phyloP scores from a whole-genome alignment of 2,888 invertebrate species.

The Drosophila putrida region DNA sequence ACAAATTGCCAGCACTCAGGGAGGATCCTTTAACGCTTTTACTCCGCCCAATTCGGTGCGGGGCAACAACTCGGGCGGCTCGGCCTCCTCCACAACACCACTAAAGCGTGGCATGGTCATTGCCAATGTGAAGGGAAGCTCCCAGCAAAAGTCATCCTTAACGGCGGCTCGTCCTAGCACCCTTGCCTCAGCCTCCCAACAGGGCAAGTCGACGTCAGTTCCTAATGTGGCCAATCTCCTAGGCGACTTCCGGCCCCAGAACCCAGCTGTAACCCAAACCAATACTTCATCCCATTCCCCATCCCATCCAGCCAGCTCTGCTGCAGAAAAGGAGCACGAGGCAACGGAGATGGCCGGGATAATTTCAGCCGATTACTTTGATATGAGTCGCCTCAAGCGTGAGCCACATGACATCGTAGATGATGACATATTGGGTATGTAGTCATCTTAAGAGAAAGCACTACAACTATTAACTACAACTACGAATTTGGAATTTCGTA shows the following conservation, averaged over 20 bases:
- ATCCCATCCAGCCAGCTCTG: neutral
- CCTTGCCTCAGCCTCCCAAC: neutral
- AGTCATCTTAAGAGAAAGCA: constrained; percentile 4
- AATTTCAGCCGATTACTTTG: constrained; percentile 69
- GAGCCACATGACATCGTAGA: constrained; percentile 66
- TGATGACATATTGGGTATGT: constrained; percentile 62
- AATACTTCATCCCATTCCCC: neutral
- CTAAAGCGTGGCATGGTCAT: constrained; percentile 55
- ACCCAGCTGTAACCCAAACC: neutral
- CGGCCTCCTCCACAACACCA: constrained; percentile 11
- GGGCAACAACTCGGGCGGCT: neutral
- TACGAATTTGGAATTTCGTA: neutral
- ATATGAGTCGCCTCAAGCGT: constrained; percentile 57
- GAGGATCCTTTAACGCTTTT: constrained; percentile 37
- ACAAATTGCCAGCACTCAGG: constrained; percentile 56
- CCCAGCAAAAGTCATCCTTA: constrained; percentile 1
- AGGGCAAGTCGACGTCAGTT: neutral
- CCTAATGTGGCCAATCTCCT: constrained; percentile 48
- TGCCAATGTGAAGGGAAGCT: constrained; percentile 49
- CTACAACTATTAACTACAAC: neutral
- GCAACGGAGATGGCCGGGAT: constrained; percentile 56
- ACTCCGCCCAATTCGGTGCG: constrained; percentile 38
- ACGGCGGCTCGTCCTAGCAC: constrained; percentile 1
- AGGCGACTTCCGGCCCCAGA: constrained; percentile 5
- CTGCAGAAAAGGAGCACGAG: neutral